A percentile compares a stretch with the other conserved stretches of the same genome.
phyloP scores from a whole-genome alignment of 2,888 invertebrate genomes.

The Acrobasis repandana region DNA sequence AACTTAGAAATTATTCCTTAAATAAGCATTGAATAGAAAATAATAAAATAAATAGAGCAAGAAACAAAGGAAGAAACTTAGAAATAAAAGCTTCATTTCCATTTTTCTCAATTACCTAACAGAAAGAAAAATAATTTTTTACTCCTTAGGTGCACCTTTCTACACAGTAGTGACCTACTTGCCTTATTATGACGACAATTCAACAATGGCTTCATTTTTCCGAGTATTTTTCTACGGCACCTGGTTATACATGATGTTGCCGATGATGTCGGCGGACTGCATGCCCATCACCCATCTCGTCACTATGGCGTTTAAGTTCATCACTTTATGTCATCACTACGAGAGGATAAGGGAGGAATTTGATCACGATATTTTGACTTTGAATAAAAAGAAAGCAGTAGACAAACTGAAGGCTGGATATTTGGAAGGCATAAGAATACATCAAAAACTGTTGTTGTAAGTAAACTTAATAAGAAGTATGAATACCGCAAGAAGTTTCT shows the following conservation, averaged over 20 bases:
- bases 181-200: slow-evolving; percentile 60
- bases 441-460: slow-evolving; percentile 66
- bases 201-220: slow-evolving; percentile 49
- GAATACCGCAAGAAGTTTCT: no score
- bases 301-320: slow-evolving; percentile 60
- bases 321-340: slow-evolving; percentile 61
- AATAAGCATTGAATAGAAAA: not conserved
- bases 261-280: slow-evolving; percentile 73
- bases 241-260: slow-evolving; percentile 74
- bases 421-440: slow-evolving; percentile 63
- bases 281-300: slow-evolving; percentile 70
- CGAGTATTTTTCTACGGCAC: slow-evolving; percentile 67
- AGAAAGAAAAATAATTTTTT: slow-evolving; percentile 11
- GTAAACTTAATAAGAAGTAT: slow-evolving; percentile 29
- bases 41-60: not conserved
- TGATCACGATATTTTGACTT: slow-evolving; percentile 43
- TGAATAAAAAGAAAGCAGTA: slow-evolving; percentile 47
- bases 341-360: slow-evolving; percentile 54
- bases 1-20: no score
- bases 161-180: slow-evolving; percentile 72
- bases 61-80: slow-evolving; percentile 5
- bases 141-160: slow-evolving; percentile 58
- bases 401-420: slow-evolving; percentile 53
- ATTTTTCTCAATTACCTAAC: slow-evolving; percentile 9
- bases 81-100: slow-evolving; percentile 4